Percentiles rank a stretch among this genome's conserved stretches.
Conservation (phyloP, 1,140 invertebrate genomes). For the Mya arenaria region DNA sequence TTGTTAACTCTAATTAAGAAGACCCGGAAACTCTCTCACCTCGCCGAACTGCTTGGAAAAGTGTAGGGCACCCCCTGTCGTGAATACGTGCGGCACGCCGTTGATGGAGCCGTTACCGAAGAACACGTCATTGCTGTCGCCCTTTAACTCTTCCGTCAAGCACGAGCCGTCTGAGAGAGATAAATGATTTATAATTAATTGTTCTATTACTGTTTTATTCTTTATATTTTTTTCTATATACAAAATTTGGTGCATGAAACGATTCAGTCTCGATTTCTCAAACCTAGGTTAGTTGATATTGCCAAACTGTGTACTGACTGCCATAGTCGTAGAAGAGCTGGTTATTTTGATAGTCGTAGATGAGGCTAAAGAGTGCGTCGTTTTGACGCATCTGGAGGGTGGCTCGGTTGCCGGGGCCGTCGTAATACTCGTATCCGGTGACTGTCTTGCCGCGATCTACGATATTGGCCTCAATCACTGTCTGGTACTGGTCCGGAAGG, state of each 20-base stretch:
- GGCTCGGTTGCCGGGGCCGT: conserved; percentile 25
- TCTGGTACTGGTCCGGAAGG: conserved; percentile 47
- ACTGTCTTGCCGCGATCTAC: conserved; percentile 1
- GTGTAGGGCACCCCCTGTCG: conserved; percentile 37
- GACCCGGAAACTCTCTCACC: no score
- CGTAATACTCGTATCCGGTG: conserved; percentile 46
- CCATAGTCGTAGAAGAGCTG: conserved; percentile 31
- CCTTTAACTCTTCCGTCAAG: neutral
- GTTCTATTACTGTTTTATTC: no score
- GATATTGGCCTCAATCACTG: conserved; percentile 48
- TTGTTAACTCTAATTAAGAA: neutral
- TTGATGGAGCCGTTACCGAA: conserved; percentile 38
- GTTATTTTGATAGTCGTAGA: conserved; percentile 48
- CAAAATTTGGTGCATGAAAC: no score
- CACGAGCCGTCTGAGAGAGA: conserved; percentile 24
- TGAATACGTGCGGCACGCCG: conserved; percentile 33
- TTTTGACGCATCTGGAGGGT: conserved; percentile 25
- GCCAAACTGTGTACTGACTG: no score
- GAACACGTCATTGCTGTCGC: conserved; percentile 40
- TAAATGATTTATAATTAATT: no score
- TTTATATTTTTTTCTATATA: no score
- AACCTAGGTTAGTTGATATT: no score
- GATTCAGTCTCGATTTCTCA: no score
- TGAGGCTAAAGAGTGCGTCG: neutral
- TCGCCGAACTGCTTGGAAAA: conserved; percentile 42